Evolutionary conservation across 2,113 vertebrate genomes (phyloP).

Genomic region (Scortum barcoo): DNA sequence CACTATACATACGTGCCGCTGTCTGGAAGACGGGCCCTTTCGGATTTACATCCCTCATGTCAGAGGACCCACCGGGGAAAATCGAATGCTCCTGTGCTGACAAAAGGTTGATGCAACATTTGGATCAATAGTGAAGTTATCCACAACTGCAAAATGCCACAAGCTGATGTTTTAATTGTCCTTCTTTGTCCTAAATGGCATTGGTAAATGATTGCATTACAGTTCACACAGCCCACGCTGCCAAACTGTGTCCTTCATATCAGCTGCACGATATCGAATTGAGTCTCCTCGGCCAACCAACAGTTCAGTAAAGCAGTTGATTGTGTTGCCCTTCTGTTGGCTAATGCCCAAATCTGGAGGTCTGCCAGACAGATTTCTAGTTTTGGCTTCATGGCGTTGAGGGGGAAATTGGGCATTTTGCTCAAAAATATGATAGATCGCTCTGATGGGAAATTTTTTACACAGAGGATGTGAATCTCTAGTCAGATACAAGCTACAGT

Average conservation of each 20-base stretch:
- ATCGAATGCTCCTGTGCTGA: conserved; percentile 18
- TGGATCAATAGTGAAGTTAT: neutral
- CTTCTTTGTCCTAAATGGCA: neutral
- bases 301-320: conserved; percentile 20
- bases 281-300: neutral
- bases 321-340: conserved; percentile 32
- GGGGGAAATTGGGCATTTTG: neutral
- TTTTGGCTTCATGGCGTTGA: neutral
- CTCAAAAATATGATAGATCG: neutral
- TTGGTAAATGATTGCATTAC: conserved; percentile 10
- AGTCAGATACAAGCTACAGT: neutral
- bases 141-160: conserved; percentile 9
- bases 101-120: neutral
- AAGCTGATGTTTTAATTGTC: conserved; percentile 25
- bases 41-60: conserved; percentile 11
- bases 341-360: conserved; percentile 25
- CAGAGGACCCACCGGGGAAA: conserved; percentile 10
- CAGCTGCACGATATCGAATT: neutral
- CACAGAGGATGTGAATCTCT: neutral
- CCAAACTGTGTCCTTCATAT: conserved; percentile 16
- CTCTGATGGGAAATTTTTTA: neutral
- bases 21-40: conserved; percentile 63
- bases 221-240: neutral
- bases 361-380: conserved; percentile 41
- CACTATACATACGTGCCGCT: conserved; percentile 39